Base-by-base conservation (phyloP, 2,888 invertebrate genomes). In the Protula sp. region DNA sequence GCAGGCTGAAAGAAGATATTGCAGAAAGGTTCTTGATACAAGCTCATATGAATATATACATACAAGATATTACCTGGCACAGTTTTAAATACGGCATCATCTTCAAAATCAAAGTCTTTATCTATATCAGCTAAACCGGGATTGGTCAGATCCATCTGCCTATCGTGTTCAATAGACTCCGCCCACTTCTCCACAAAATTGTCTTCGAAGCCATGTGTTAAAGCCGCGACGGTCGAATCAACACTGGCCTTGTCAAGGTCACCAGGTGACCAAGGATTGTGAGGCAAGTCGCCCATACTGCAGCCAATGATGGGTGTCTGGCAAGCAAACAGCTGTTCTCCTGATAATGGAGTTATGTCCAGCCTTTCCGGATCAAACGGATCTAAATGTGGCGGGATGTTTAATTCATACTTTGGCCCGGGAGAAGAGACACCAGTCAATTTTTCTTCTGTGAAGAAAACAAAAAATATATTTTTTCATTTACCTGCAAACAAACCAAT, bases 1-100 rank as follows among this genome's bases (percentile, higher is more conserved):
- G n/a, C n/a, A n/a, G n/a, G n/a, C n/a, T n/a, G n/a, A n/a, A n/a
- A n/a, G n/a, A n/a, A n/a, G n/a, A n/a, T n/a, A n/a, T n/a, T n/a
- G n/a, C n/a, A n/a, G n/a, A n/a, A n/a, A n/a, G n/a, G n/a, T n/a
- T n/a, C n/a, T n/a, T n/a, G n/a, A n/a, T n/a, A n/a, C n/a, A n/a
- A n/a, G n/a, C n/a, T n/a, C n/a, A n/a, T n/a, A n/a, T n/a, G n/a
- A n/a, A n/a, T n/a, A n/a, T n/a, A n/a, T n/a, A n/a, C n/a, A n/a
- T n/a, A n/a, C n/a, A n/a, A n/a, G n/a, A n/a, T n/a, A n/a, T n/a
- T n/a, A 74, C 74, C 73, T 60, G 71, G 66, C 22, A 74, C 58
- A 47, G 70, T 71, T 65, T 68, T 72, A 62, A 75, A 75, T 48
- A 74, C 61, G 27, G 70, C 57, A 53, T 74, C 67, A 22, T 65